These are phyloP conservation scores for Spisula solida DNA, from an alignment of 2,888 invertebrate genomes.

Conservation along the genomic window DNA sequence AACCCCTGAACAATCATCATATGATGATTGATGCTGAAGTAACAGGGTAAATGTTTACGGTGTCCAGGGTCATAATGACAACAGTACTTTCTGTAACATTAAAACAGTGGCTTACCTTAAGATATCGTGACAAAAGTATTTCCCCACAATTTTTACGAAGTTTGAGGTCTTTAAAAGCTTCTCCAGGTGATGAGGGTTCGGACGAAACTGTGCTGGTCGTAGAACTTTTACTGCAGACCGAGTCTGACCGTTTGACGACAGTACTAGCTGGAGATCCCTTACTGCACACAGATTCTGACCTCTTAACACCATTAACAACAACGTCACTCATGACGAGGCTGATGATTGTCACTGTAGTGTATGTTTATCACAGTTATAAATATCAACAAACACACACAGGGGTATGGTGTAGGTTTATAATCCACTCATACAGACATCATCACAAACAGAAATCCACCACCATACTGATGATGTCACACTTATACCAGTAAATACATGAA, in stretches of 20 bases:
- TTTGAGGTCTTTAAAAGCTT: constrained; percentile 75
- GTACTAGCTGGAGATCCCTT: constrained; percentile 12
- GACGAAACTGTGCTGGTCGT: constrained; percentile 37
- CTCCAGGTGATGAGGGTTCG: constrained; percentile 68
- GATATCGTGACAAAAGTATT: constrained; percentile 74
- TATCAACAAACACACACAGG: background rate
- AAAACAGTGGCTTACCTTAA: constrained; percentile 67
- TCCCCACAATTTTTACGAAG: constrained; percentile 76
- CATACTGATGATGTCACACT: background rate
- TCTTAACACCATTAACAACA: constrained; percentile 31
- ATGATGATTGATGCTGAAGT: too few relatives aligned
- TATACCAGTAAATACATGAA: background rate
- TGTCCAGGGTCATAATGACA: too few relatives aligned
- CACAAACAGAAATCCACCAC: background rate
- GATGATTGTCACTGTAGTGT: background rate
- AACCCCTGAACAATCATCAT: too few relatives aligned
- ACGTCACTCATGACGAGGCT: constrained; percentile 32
- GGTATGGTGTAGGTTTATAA: background rate
- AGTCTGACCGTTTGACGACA: constrained; percentile 42
- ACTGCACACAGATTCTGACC: constrained; percentile 34
- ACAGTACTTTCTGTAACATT: too few relatives aligned
- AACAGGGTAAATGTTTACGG: too few relatives aligned
- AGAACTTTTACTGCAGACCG: constrained; percentile 23
- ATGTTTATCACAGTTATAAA: background rate
- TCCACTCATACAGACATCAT: background rate